phyloP scores from a whole-genome alignment of 30 jellyfish, hydroid and myxozoan species.

The Mastigias papua region DNA sequence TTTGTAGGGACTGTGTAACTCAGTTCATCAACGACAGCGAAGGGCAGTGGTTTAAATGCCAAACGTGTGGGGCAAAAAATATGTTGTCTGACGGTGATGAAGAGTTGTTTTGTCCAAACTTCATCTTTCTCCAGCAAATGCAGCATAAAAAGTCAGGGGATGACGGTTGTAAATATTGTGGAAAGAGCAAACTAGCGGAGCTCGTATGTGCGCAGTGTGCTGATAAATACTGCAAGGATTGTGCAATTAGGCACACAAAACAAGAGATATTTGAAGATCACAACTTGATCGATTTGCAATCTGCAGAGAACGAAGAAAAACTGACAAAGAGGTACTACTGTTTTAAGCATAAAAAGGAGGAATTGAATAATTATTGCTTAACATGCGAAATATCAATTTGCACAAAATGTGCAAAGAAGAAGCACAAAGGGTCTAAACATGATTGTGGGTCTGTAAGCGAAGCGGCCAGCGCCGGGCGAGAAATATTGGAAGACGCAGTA shows the following conservation, averaged over 20 bases:
- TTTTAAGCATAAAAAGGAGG: conserved; percentile 75
- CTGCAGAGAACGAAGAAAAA: conserved; percentile 66
- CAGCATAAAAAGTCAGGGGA: conserved; percentile 23
- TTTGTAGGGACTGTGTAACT: conserved; percentile 95
- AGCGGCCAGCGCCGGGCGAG: conserved; percentile 81
- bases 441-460: conserved; percentile 78
- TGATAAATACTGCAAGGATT: conserved; percentile 81
- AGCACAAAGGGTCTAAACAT: conserved; percentile 81
- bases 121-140: conserved; percentile 67
- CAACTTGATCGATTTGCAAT: conserved; percentile 16
- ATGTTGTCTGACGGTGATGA: conserved; percentile 86
- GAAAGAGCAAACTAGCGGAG: conserved; percentile 59
- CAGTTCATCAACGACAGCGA: conserved; percentile 82
- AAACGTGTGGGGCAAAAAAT: conserved; percentile 74
- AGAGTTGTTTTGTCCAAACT: conserved; percentile 98
- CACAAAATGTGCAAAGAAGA: conserved; percentile 73
- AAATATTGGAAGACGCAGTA: conserved; percentile 37
- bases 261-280: conserved; percentile 74
- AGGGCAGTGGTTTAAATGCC: conserved; percentile 75
- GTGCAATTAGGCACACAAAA: conserved; percentile 73
- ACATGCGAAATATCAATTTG: conserved; percentile 89
- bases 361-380: conserved; percentile 69
- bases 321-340: conserved; percentile 79
- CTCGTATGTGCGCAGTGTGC: conserved; percentile 84
- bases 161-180: conserved; percentile 70